Evolutionary conservation across 2,113 vertebrate genomes (phyloP).

Genomic region (Tricholaema leucomelas): DNA sequence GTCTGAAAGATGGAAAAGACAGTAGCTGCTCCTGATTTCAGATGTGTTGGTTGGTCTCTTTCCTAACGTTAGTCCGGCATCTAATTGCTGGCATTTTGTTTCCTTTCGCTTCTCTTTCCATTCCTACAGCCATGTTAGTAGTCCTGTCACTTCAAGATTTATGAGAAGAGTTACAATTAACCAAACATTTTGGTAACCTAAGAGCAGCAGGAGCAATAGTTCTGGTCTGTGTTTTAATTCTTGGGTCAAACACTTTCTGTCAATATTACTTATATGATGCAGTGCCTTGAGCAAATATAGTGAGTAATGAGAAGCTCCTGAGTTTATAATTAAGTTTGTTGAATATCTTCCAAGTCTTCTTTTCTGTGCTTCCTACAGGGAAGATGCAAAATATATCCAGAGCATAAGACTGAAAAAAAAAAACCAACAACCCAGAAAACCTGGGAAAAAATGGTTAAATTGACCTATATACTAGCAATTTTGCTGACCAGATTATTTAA

Average conservation of each 20-base stretch:
- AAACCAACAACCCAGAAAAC: background rate
- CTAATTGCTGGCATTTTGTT: background rate
- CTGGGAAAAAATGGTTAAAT: constrained; percentile 40
- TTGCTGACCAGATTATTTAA: constrained; percentile 64
- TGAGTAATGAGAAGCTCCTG: constrained; percentile 6
- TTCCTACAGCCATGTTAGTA: background rate
- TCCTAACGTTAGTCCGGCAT: too few relatives aligned
- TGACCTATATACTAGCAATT: constrained; percentile 50
- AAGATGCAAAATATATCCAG: background rate
- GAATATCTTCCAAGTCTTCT: constrained; percentile 3
- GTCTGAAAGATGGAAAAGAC: background rate
- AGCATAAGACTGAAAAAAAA: background rate
- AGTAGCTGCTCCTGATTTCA: background rate
- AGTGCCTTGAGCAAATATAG: background rate
- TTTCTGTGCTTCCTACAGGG: background rate
- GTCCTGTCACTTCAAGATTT: background rate
- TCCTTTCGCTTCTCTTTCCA: background rate
- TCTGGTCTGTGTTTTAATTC: background rate
- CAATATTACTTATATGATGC: background rate
- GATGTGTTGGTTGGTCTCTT: background rate
- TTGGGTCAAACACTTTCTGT: background rate
- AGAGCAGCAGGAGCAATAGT: background rate
- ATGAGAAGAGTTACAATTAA: background rate
- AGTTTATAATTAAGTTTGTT: constrained; percentile 18
- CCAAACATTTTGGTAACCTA: background rate